Conservation (phyloP, 1,140 invertebrate genomes). For the Dufourea novaeangliae region DNA sequence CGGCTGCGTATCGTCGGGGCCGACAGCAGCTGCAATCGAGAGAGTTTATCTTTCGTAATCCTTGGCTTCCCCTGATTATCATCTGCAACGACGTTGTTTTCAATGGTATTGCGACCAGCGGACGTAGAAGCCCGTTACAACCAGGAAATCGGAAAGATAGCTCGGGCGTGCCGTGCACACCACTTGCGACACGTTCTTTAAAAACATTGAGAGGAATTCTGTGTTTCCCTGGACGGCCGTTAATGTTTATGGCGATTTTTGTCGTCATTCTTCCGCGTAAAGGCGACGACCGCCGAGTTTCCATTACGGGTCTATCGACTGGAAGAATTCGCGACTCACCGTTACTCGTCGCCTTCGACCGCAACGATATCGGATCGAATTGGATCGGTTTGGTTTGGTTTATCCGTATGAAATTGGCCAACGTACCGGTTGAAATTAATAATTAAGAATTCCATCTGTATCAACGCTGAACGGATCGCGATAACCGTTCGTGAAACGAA, state of each 20-base stretch:
- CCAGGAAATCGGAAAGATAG: neutral
- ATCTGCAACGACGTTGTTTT: conserved; percentile 19
- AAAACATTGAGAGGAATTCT: conserved; percentile 12
- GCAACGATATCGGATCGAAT: neutral
- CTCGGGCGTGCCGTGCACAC: neutral
- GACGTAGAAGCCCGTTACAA: neutral
- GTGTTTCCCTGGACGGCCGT: neutral
- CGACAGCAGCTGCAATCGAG: neutral
- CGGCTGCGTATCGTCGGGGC: neutral
- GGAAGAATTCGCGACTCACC: neutral
- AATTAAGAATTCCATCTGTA: neutral
- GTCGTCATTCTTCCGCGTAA: neutral
- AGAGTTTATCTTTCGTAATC: neutral
- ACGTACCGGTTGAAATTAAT: neutral
- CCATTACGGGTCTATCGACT: conserved; percentile 6
- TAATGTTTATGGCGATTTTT: conserved; percentile 27
- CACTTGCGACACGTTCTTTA: neutral
- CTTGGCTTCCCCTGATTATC: neutral
- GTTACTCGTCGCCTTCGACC: neutral
- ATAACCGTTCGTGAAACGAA: neutral
- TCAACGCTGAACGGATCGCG: neutral
- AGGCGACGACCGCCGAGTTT: neutral
- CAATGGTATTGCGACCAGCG: neutral
- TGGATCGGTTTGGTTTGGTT: too few relatives aligned
- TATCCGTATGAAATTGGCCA: neutral